A percentile compares a stretch with the other conserved stretches of the same genome.
Conservation (phyloP, 2,113 vertebrate genomes). For the Salvelinus alpinus region DNA sequence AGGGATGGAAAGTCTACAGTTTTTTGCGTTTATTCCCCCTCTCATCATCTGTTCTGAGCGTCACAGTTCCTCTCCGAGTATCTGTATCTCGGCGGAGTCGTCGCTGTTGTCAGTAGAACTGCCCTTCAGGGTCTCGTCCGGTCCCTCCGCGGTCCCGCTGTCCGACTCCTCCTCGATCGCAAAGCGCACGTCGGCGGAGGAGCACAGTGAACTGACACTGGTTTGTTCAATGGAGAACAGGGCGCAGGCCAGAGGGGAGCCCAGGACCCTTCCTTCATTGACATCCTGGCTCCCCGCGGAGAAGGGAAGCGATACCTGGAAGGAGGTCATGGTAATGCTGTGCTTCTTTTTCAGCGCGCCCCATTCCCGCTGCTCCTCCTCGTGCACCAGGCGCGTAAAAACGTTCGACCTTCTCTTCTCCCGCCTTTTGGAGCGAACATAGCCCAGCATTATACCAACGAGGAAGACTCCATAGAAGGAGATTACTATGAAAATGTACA, state of each 20-base stretch:
- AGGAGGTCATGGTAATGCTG: slow-evolving; percentile 64
- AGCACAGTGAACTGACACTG: slow-evolving; percentile 90
- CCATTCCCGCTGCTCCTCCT: slow-evolving; percentile 90
- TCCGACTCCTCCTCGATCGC: slow-evolving; percentile 90
- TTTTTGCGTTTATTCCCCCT: neutral
- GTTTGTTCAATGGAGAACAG: slow-evolving; percentile 88
- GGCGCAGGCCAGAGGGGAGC: slow-evolving; percentile 80
- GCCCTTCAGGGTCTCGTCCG: slow-evolving; percentile 62
- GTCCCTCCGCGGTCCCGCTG: slow-evolving; percentile 72
- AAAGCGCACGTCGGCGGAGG: slow-evolving; percentile 84
- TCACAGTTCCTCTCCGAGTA: slow-evolving; percentile 64
- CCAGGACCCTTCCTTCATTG: slow-evolving; percentile 76
- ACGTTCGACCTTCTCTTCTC: slow-evolving; percentile 84
- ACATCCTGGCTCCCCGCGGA: slow-evolving; percentile 53
- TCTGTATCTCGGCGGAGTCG: slow-evolving; percentile 70
- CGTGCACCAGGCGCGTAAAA: slow-evolving; percentile 84
- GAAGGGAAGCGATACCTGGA: slow-evolving; percentile 74
- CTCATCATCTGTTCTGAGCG: slow-evolving; percentile 50
- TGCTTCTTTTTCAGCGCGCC: slow-evolving; percentile 80
- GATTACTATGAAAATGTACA: slow-evolving; percentile 91
- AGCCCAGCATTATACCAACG: slow-evolving; percentile 88
- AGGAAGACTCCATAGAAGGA: slow-evolving; percentile 95
- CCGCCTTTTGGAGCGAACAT: slow-evolving; percentile 88
- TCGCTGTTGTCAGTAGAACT: slow-evolving; percentile 66
- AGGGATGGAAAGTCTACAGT: neutral